Percentiles rank a stretch among this genome's conserved stretches.
Conservation (phyloP, 2,113 vertebrate genomes). For the Alces alces region DNA sequence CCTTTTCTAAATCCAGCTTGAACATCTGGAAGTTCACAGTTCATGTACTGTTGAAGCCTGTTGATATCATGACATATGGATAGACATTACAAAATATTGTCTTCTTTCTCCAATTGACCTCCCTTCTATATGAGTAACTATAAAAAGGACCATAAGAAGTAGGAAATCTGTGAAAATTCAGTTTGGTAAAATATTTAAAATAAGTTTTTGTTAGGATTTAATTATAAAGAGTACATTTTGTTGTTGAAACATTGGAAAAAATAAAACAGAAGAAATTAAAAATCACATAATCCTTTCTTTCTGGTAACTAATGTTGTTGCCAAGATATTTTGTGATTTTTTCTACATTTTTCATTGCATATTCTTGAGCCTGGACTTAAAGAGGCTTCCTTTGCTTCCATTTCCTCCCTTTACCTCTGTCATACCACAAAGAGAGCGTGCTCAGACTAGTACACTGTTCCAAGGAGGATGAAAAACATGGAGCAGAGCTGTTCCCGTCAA, state of each 20-base stretch:
- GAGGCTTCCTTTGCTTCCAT: background rate
- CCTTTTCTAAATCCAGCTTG: background rate
- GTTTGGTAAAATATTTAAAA: background rate
- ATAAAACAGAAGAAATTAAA: background rate
- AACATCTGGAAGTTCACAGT: background rate
- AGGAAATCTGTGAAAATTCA: background rate
- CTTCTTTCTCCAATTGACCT: background rate
- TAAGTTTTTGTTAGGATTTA: background rate
- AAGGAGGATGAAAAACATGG: background rate
- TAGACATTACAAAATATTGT: background rate
- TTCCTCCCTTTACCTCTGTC: background rate
- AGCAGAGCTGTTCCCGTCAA: background rate
- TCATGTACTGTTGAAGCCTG: background rate
- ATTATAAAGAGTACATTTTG: background rate
- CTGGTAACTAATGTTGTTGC: background rate
- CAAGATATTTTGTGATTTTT: background rate
- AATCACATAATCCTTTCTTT: background rate
- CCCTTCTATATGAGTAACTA: background rate
- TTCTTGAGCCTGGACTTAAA: background rate
- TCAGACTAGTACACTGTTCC: background rate
- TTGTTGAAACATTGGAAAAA: background rate
- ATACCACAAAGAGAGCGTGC: background rate
- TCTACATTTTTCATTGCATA: background rate
- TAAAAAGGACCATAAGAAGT: background rate
- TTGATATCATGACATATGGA: background rate